These are phyloP conservation scores for Neodiprion lecontei DNA, from an alignment of 1,140 invertebrate species.

Conservation along the genomic window DNA sequence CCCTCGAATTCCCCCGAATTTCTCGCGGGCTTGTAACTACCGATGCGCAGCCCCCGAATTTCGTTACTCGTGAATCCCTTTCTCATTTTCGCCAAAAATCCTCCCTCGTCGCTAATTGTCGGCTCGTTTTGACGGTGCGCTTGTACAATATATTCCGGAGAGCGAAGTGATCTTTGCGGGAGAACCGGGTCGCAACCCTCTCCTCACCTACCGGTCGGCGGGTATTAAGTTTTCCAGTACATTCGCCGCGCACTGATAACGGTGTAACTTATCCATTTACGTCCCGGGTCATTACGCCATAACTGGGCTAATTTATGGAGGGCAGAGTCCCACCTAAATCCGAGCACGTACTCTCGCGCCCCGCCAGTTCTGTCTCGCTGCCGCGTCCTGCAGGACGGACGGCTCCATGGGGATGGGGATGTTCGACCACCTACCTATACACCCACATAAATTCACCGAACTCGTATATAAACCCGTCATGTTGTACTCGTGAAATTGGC, in stretches of 20 bases:
- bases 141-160: background rate
- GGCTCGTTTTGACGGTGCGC: background rate
- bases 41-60: slow-evolving; percentile 11
- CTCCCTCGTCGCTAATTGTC: no score
- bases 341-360: background rate
- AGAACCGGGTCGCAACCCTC: background rate
- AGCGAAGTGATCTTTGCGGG: background rate
- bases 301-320: slow-evolving; percentile 12
- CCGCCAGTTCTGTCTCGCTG: slow-evolving; percentile 11
- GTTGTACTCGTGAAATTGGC: background rate
- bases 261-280: slow-evolving; percentile 17
- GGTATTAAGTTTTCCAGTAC: slow-evolving; percentile 19
- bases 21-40: background rate
- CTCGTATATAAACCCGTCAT: background rate
- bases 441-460: background rate
- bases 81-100: no score
- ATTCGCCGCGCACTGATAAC: slow-evolving; percentile 16
- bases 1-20: background rate
- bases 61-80: background rate
- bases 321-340: slow-evolving; percentile 5
- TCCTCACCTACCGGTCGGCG: background rate
- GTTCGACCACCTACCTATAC: background rate
- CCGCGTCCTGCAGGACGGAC: background rate
- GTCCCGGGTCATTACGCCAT: slow-evolving; percentile 19
- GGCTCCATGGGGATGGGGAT: background rate